A percentile compares a stretch with the other conserved stretches of the same genome.
These are phyloP conservation scores for Dipodomys merriami DNA, from an alignment of 2,113 vertebrate species.

Conservation along the genomic window DNA sequence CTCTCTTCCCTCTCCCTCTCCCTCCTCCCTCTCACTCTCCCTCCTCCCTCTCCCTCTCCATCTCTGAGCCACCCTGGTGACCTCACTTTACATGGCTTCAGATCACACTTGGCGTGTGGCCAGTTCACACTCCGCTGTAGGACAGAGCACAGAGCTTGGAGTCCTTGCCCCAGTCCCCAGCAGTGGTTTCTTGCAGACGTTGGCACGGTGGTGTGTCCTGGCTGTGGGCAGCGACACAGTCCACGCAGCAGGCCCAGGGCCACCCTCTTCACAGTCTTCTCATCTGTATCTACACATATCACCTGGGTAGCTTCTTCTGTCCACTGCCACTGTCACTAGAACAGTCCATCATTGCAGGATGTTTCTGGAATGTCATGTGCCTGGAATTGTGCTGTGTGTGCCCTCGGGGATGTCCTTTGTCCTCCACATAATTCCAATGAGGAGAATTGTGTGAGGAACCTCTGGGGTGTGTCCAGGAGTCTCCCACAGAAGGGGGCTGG, in stretches of 20 bases:
- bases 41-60: no score
- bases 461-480: accelerated
- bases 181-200: accelerated
- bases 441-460: accelerated
- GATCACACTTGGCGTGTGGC: accelerated
- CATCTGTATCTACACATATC: accelerated
- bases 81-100: accelerated
- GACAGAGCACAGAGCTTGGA: accelerated
- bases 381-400: accelerated
- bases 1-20: no score
- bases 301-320: accelerated
- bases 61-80: accelerated
- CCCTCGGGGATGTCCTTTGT: background rate
- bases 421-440: accelerated
- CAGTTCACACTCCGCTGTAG: accelerated
- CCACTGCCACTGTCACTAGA: background rate
- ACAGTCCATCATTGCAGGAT: background rate
- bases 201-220: accelerated
- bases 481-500: background rate
- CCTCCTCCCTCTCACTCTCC: no score
- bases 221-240: accelerated
- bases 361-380: accelerated
- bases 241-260: accelerated
- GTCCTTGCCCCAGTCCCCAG: accelerated
- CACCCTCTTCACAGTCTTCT: accelerated